These are phyloP conservation scores for Fulica atra DNA, from an alignment of 2,113 vertebrate species.

Conservation along the genomic window DNA sequence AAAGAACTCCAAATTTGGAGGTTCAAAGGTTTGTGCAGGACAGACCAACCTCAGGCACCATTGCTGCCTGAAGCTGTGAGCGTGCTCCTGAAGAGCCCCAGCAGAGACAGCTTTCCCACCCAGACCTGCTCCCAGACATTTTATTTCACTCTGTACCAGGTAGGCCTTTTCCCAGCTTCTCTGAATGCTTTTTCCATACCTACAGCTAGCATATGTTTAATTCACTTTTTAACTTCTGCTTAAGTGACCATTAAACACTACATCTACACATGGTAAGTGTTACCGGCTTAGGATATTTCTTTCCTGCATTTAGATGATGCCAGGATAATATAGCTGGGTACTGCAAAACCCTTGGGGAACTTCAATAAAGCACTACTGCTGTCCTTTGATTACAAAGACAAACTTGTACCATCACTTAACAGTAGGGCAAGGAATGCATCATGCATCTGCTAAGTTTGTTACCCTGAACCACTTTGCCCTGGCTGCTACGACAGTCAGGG, in stretches of 20 bases:
- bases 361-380: not conserved
- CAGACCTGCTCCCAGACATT: not conserved
- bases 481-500: too few species aligned
- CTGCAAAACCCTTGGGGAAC: not conserved
- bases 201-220: not conserved
- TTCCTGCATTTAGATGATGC: not conserved
- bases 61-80: not conserved
- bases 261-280: not conserved
- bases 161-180: not conserved
- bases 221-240: not conserved
- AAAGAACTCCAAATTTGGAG: not conserved
- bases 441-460: not conserved
- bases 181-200: not conserved
- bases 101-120: not conserved
- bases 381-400: not conserved
- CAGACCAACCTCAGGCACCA: not conserved
- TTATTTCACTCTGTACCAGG: not conserved
- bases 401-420: not conserved
- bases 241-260: not conserved
- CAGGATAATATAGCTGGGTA: not conserved
- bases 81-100: not conserved
- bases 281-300: not conserved
- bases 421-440: not conserved
- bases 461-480: not conserved
- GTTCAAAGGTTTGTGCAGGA: not conserved